A percentile compares a stretch with the other conserved stretches of the same genome.
Evolutionary conservation across 2,888 invertebrate species (phyloP).

Genomic region (Amphipoea lucens): DNA sequence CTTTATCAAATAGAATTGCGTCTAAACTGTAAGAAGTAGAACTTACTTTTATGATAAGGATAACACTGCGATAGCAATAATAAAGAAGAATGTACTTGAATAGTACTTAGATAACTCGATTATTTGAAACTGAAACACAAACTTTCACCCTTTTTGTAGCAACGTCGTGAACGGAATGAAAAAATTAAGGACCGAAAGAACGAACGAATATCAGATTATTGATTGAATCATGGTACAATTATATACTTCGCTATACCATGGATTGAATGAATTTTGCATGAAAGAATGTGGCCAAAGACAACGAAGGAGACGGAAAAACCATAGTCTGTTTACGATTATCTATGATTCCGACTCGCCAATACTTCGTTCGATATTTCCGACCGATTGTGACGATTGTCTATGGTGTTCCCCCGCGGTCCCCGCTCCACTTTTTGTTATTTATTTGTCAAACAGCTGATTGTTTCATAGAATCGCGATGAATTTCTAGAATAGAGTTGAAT

Average conservation of each 20-base stretch:
- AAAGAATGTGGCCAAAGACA: constrained; percentile 21
- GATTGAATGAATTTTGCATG: constrained; percentile 31
- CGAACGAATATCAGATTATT: not conserved
- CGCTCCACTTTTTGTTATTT: constrained; percentile 64
- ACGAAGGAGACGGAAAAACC: not conserved
- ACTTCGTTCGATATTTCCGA: constrained; percentile 11
- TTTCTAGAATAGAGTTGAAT: constrained; percentile 58
- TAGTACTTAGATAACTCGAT: not conserved
- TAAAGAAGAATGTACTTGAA: not conserved
- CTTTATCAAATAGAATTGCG: not conserved
- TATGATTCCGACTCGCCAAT: not conserved
- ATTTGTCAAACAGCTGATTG: constrained; percentile 78
- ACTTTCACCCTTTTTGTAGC: constrained; percentile 4
- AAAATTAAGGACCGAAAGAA: not conserved
- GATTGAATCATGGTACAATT: too few species aligned
- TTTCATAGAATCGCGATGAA: constrained; percentile 66
- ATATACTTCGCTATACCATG: too few species aligned
- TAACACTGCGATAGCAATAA: constrained; percentile 26
- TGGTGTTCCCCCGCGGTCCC: constrained; percentile 27
- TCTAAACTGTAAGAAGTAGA: not conserved
- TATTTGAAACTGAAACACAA: constrained; percentile 4
- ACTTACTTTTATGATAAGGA: constrained; percentile 39
- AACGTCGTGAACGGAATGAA: constrained; percentile 50
- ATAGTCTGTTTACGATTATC: not conserved
- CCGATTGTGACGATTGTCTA: constrained; percentile 45